phyloP scores from a whole-genome alignment of 2,888 invertebrate species.

The Clivina fossor region DNA sequence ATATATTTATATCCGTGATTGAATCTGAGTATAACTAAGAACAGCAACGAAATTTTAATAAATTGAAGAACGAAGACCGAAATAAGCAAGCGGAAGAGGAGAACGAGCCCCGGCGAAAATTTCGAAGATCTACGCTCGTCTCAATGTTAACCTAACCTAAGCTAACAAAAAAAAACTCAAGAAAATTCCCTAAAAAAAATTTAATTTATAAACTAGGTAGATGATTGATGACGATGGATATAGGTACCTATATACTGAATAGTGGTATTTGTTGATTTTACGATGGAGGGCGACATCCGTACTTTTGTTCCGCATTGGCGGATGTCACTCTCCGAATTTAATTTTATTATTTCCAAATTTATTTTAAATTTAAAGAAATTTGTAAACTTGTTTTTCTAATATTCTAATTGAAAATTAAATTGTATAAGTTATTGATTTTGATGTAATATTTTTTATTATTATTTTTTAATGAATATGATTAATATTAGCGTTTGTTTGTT shows the following conservation, averaged over 20 bases:
- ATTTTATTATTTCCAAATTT: constrained; percentile 26
- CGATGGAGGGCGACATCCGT: not conserved
- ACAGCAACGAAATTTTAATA: no score
- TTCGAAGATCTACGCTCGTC: no score
- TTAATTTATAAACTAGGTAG: no score
- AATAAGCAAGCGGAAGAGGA: not conserved
- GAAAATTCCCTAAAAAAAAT: no score
- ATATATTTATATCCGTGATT: constrained; percentile 26
- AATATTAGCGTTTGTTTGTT: constrained; percentile 33
- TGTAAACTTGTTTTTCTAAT: constrained; percentile 30
- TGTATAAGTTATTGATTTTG: constrained; percentile 50
- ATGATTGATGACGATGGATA: constrained; percentile 10
- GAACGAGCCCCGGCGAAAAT: not conserved
- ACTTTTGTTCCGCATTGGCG: not conserved
- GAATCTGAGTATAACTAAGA: no score
- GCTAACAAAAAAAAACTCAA: no score
- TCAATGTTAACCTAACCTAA: no score
- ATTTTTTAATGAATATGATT: no score
- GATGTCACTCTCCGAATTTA: constrained; percentile 20
- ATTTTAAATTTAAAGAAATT: constrained; percentile 26
- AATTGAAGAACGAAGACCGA: not conserved
- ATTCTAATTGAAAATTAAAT: constrained; percentile 47
- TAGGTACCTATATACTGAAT: constrained; percentile 30
- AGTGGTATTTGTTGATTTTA: constrained; percentile 33
- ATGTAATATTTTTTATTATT: constrained; percentile 41